Conservation (phyloP, 35 echinoderm and acorn worm genomes). For the Acanthaster planci region DNA sequence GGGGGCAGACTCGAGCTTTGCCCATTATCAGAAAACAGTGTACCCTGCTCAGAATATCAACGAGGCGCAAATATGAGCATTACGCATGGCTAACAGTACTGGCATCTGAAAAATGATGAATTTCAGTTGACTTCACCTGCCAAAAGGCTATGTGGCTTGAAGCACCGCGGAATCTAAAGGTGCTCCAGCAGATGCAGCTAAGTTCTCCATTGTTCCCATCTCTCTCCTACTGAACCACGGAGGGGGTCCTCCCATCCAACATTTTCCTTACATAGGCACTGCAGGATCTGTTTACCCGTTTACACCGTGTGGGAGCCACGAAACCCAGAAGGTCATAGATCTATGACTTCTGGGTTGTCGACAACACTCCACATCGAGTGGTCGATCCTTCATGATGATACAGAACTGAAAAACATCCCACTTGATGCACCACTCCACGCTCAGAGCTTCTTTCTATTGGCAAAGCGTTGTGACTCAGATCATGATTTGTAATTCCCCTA, state of each 20-base stretch:
- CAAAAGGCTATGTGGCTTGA: slow-evolving; percentile 45
- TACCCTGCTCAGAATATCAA: slow-evolving; percentile 35
- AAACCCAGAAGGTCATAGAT: slow-evolving; percentile 60
- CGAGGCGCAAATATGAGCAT: slow-evolving; percentile 53
- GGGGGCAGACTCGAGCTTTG: slow-evolving; percentile 62
- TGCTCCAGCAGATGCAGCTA: background rate
- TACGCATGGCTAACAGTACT: slow-evolving; percentile 56
- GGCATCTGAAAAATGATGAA: slow-evolving; percentile 87
- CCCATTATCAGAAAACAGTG: slow-evolving; percentile 48
- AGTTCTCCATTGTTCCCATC: background rate
- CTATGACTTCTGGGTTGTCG: slow-evolving; percentile 45
- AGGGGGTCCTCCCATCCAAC: background rate
- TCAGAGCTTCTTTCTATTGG: slow-evolving; percentile 53
- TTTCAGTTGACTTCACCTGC: slow-evolving; percentile 30
- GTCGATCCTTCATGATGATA: slow-evolving; percentile 28
- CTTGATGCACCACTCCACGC: slow-evolving; percentile 47
- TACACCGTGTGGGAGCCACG: background rate
- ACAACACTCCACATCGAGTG: slow-evolving; percentile 52
- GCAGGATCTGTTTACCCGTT: too few relatives aligned
- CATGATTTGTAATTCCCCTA: background rate
- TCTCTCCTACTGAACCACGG: background rate
- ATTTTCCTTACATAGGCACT: background rate
- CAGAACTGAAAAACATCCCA: slow-evolving; percentile 45
- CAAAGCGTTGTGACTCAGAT: slow-evolving; percentile 29
- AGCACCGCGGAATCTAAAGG: slow-evolving; percentile 56